Conservation (phyloP, 1,140 invertebrate genomes). For the Drosophila bifasciata region DNA sequence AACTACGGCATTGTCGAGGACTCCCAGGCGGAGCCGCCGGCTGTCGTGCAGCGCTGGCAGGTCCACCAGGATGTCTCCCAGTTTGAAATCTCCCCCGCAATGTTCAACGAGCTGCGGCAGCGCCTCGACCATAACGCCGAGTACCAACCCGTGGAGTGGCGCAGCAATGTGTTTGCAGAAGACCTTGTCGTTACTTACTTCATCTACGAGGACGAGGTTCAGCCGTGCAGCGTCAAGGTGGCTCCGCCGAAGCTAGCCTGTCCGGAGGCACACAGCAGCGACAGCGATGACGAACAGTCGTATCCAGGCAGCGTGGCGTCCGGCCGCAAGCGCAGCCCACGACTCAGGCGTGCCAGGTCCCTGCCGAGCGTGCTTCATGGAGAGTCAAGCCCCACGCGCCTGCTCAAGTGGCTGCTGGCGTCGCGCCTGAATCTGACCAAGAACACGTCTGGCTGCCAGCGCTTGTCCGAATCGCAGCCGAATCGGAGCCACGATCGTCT, state of each 20-base stretch:
- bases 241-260: no score
- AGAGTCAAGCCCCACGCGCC: no score
- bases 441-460: background rate
- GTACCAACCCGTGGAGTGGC: constrained; percentile 44
- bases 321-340: background rate
- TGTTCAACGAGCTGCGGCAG: constrained; percentile 41
- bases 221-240: constrained; percentile 6
- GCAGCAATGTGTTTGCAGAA: constrained; percentile 37
- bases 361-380: no score
- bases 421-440: no score
- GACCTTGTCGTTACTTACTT: constrained; percentile 57
- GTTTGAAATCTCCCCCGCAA: constrained; percentile 57
- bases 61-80: constrained; percentile 50
- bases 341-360: constrained; percentile 12
- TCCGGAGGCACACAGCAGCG: constrained; percentile 46
- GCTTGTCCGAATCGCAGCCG: no score
- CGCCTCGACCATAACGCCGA: constrained; percentile 26
- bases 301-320: constrained; percentile 36
- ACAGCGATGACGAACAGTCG: constrained; percentile 68
- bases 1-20: constrained; percentile 42
- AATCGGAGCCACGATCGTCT: no score
- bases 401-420: no score
- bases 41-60: constrained; percentile 45
- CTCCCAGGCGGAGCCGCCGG: background rate
- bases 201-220: constrained; percentile 49